phyloP scores from a whole-genome alignment of 1,140 invertebrate genomes.

The Neomicropteryx cornuta region DNA sequence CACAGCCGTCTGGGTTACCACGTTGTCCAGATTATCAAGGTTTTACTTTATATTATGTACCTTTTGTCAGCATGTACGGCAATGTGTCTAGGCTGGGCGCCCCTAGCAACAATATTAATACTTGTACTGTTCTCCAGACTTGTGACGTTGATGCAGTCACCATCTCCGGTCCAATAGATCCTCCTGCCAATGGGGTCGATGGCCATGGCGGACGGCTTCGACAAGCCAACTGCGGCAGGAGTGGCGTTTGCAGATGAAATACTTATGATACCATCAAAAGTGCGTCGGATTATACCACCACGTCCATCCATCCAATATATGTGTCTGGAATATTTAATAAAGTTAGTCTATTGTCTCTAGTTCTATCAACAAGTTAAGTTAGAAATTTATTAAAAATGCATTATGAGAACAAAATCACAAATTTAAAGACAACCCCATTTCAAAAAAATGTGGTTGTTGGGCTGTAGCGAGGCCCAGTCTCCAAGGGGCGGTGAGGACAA shows the following conservation, averaged over 20 bases:
- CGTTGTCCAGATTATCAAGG: too few relatives aligned
- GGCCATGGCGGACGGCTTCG: conserved; percentile 68
- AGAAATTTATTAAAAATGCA: too few relatives aligned
- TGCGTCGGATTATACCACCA: conserved; percentile 59
- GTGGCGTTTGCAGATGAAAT: conserved; percentile 33
- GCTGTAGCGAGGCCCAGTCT: too few relatives aligned
- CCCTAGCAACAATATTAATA: conserved; percentile 57
- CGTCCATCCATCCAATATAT: conserved; percentile 64
- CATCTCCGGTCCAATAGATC: conserved; percentile 74
- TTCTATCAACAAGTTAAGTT: too few relatives aligned
- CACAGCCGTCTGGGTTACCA: too few relatives aligned
- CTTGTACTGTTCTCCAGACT: conserved; percentile 34
- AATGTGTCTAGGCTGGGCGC: conserved; percentile 70
- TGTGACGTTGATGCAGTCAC: conserved; percentile 84
- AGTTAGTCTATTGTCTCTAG: too few relatives aligned
- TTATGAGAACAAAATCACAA: too few relatives aligned
- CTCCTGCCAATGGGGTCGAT: conserved; percentile 72
- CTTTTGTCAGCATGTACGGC: conserved; percentile 72
- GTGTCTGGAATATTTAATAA: conserved; percentile 13
- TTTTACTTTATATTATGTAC: conserved; percentile 19
- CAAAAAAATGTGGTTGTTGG: too few relatives aligned
- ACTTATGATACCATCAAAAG: conserved; percentile 50
- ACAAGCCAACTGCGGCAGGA: conserved; percentile 39
- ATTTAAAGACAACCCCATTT: too few relatives aligned
- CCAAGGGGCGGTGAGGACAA: too few relatives aligned